phyloP scores from a whole-genome alignment of 2,888 invertebrate genomes.

The Tryphoninae sp. region DNA sequence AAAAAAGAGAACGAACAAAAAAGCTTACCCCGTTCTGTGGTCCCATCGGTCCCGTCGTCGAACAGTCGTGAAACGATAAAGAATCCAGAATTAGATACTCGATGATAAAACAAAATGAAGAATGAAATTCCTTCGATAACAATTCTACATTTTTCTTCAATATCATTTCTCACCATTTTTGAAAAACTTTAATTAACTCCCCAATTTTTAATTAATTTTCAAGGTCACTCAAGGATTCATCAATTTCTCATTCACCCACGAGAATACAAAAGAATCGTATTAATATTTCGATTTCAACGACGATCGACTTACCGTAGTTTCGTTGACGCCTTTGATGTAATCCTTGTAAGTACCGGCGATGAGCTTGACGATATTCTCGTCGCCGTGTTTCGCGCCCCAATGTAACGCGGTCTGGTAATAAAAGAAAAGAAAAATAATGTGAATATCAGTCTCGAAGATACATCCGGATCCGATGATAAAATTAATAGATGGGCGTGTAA shows the following conservation, averaged over 20 bases:
- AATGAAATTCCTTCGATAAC: slow-evolving; percentile 5
- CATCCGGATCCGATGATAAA: slow-evolving; percentile 9
- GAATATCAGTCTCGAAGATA: not conserved
- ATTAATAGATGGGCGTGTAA: slow-evolving; percentile 41
- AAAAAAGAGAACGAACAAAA: not conserved
- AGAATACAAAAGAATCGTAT: not conserved
- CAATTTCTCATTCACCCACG: not conserved
- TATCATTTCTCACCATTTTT: not conserved
- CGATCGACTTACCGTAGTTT: slow-evolving; percentile 88
- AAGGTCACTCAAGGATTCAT: no score
- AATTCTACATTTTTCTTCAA: not conserved
- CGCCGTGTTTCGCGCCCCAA: slow-evolving; percentile 98
- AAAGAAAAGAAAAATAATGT: slow-evolving; percentile 47
- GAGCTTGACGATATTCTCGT: slow-evolving; percentile 94
- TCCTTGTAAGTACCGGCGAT: slow-evolving; percentile 93
- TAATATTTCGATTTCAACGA: not conserved
- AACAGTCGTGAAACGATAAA: slow-evolving; percentile 30
- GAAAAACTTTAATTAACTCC: no score
- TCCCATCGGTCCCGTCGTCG: slow-evolving; percentile 23
- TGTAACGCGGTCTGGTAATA: slow-evolving; percentile 94
- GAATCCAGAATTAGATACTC: slow-evolving; percentile 5
- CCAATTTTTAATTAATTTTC: no score
- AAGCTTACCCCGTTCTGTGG: slow-evolving; percentile 77
- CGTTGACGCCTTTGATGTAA: slow-evolving; percentile 87
- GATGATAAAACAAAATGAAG: slow-evolving; percentile 48